Conservation (phyloP, 2,113 vertebrate genomes). For the Trachemys scripta region DNA sequence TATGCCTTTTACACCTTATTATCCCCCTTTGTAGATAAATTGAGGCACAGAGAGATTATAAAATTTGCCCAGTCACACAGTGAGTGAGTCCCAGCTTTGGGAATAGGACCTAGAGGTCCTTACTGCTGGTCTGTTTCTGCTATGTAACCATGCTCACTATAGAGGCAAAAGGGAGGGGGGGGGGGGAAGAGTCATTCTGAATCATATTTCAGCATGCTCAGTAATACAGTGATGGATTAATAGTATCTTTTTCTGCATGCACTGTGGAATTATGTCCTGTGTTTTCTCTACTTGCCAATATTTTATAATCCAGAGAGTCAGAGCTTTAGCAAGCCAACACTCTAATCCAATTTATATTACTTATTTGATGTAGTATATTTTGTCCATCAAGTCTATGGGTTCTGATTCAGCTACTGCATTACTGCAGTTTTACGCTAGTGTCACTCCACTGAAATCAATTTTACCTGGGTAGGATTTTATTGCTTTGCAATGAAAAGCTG, state of each 20-base stretch:
- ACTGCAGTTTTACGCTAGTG: neutral
- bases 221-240: neutral
- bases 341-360: conserved; percentile 3
- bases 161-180: neutral
- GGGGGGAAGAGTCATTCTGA: neutral
- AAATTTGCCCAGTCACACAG: neutral
- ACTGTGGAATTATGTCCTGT: neutral
- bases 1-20: neutral
- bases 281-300: neutral
- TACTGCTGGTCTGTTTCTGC: neutral
- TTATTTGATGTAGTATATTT: neutral
- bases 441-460: conserved; percentile 12
- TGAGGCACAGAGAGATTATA: neutral
- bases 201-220: neutral
- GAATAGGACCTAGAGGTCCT: neutral
- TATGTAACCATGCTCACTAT: neutral
- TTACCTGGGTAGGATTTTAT: conserved; percentile 12
- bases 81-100: neutral
- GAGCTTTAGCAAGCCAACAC: neutral
- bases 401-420: conserved; percentile 37
- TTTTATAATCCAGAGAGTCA: conserved; percentile 20
- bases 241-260: neutral
- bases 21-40: neutral
- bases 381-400: conserved; percentile 1
- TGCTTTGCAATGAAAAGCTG: conserved; percentile 4